Conservation (phyloP, 2,888 invertebrate genomes). For the Hypercompe scribonia region DNA sequence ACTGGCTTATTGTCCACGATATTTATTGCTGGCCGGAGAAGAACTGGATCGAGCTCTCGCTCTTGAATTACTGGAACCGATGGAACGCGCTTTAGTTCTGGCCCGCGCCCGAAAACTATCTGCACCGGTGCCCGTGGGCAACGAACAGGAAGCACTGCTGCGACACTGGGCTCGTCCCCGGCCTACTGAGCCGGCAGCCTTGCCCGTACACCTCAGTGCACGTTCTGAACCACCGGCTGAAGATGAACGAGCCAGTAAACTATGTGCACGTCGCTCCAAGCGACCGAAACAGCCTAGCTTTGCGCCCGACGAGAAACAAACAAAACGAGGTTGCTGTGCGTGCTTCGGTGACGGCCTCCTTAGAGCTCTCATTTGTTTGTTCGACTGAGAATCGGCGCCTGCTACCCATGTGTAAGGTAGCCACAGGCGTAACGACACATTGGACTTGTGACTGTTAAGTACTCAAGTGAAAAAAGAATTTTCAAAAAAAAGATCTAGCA, state of each 20-base stretch:
- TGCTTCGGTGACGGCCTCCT: slow-evolving; percentile 83
- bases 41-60: slow-evolving; percentile 87
- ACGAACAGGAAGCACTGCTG: slow-evolving; percentile 78
- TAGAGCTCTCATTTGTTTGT: slow-evolving; percentile 84
- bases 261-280: slow-evolving; percentile 72
- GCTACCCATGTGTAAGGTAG: slow-evolving; percentile 35
- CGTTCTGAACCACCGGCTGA: slow-evolving; percentile 74
- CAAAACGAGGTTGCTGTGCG: slow-evolving; percentile 79
- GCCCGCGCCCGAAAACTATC: slow-evolving; percentile 77
- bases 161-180: slow-evolving; percentile 80
- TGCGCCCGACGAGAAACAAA: slow-evolving; percentile 72
- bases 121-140: slow-evolving; percentile 79
- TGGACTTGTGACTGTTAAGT: slow-evolving; percentile 43
- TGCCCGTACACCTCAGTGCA: slow-evolving; percentile 78
- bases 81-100: slow-evolving; percentile 78
- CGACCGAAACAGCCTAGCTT: slow-evolving; percentile 79
- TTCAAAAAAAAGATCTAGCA: slow-evolving; percentile 24
- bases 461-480: slow-evolving; percentile 39
- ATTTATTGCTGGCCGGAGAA: slow-evolving; percentile 88
- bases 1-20: slow-evolving; percentile 88
- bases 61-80: slow-evolving; percentile 78
- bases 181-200: slow-evolving; percentile 73
- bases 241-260: slow-evolving; percentile 69
- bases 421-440: slow-evolving; percentile 10
- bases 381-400: slow-evolving; percentile 74